phyloP scores from a whole-genome alignment of 2,113 vertebrate species.

The Taxidea taxus region DNA sequence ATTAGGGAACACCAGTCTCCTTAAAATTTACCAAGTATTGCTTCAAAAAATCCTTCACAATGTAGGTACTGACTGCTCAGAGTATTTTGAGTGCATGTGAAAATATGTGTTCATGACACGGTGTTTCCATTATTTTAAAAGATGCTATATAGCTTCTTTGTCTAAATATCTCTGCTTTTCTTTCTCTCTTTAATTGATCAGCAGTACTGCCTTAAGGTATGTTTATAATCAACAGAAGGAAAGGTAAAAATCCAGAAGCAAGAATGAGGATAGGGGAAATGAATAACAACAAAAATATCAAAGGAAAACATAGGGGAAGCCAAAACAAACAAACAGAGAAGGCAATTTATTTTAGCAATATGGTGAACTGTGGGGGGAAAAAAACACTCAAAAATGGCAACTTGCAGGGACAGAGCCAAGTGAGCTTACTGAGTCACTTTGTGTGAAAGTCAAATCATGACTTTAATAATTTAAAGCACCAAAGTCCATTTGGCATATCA shows the following conservation, averaged over 20 bases:
- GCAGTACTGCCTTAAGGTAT: background rate
- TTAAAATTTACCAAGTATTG: background rate
- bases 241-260: slow-evolving; percentile 6
- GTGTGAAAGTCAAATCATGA: background rate
- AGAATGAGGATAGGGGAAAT: background rate
- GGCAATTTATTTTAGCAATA: background rate
- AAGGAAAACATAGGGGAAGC: background rate
- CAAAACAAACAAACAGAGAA: background rate
- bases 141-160: background rate
- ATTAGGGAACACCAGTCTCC: background rate
- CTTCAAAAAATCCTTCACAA: background rate
- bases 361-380: background rate
- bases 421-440: background rate
- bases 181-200: background rate
- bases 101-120: background rate
- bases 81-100: background rate
- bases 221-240: background rate
- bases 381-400: background rate
- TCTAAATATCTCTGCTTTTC: background rate
- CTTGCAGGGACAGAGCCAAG: background rate
- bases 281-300: background rate
- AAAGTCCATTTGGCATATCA: background rate
- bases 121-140: background rate
- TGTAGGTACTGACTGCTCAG: background rate
- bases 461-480: background rate